Evolutionary conservation across 2,113 vertebrate species (phyloP), one percentile per base, ranked within the genome.

Genomic region (Phalacrocorax aristotelis): DNA sequence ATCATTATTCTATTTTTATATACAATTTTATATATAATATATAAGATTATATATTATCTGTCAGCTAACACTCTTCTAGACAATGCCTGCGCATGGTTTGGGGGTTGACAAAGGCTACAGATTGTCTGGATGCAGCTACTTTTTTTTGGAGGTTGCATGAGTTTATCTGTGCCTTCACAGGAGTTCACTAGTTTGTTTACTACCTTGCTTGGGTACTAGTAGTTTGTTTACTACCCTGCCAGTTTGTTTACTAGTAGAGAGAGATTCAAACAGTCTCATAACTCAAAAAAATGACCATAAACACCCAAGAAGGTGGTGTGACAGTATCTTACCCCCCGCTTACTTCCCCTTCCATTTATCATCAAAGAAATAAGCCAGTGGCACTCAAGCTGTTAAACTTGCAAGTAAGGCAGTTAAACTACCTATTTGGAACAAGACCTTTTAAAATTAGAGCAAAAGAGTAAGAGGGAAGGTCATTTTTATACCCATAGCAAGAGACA

Each of bases 371-470:
- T 11, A 61, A 30, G 57, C 57, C 55, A 62, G 51, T 48, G 44
- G 38, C 52, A 62, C 91, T 87, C 71, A 87, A 22, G 69, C 81
- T 93, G 65, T 95, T 91, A 87, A 70, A 78, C 32, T 36, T 75
- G 38, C 46, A 64, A 64, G 83, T 14, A 83, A 91, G n/a, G 57
- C 84, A 82, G 57, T 72, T 64, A 79, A 94, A 89, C 89, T 52
- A 66, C 49, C 57, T 82, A 22, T 82, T 19, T 44, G 54, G 70
- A 93, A 66, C 49, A 83, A 42, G 9, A 82, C 30, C 51, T 75
- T 94, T 87, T 54, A 55, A 89, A 94, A 95, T 76, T 52, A 54
- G 61, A 82, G 57, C 74, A 79, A 77, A 95, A 89, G 58, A 91
- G 64, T 44, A 71, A 60, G 22, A 30, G 66, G 19, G 36, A 89